Evolutionary conservation across 1,140 invertebrate genomes (phyloP).

Genomic region (Anastrepha obliqua): DNA sequence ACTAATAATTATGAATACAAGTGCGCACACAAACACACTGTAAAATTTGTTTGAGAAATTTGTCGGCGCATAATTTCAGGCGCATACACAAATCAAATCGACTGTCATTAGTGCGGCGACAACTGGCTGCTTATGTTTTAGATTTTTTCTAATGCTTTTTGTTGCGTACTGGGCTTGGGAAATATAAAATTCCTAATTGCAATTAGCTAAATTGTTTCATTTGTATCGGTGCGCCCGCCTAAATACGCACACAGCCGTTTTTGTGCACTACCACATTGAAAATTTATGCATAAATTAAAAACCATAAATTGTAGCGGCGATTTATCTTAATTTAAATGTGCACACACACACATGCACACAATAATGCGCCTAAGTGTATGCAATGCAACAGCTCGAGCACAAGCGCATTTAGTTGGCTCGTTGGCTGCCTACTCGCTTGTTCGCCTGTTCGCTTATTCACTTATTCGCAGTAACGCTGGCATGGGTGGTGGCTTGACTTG

Average conservation of each 20-base stretch:
- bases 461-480: too few relatives aligned
- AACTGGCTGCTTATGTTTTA: background rate
- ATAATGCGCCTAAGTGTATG: background rate
- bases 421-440: background rate
- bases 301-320: conserved; percentile 74
- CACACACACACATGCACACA: conserved; percentile 6
- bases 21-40: too few relatives aligned
- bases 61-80: conserved; percentile 9
- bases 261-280: background rate
- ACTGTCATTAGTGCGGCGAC: background rate
- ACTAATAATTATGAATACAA: conserved; percentile 4
- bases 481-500: background rate
- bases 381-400: background rate
- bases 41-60: background rate
- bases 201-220: conserved; percentile 73
- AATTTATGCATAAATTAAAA: conserved; percentile 62
- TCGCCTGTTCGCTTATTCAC: too few relatives aligned
- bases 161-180: background rate
- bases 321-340: conserved; percentile 75
- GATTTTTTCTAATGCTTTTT: background rate
- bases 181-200: conserved; percentile 68
- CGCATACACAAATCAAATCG: background rate
- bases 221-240: background rate
- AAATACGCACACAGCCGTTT: background rate
- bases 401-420: background rate